Evolutionary conservation across 2,797 vertebrate genomes (phyloP).

Genomic region (Cynodonichthys magdalenae): DNA sequence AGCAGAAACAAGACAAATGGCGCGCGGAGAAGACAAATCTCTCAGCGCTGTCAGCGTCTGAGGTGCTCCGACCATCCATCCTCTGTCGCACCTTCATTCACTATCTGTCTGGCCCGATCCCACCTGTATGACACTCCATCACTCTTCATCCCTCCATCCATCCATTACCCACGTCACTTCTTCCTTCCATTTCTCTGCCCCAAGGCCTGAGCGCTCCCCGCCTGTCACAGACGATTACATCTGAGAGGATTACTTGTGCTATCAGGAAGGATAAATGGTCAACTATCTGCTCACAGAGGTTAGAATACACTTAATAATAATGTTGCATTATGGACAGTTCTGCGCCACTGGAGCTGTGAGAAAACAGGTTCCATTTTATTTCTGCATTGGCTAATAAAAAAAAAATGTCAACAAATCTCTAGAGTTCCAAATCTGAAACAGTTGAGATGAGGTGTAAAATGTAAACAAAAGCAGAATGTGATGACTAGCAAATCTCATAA

Average conservation of each 20-base stretch:
- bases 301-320: conserved; percentile 46
- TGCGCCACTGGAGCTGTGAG: background rate
- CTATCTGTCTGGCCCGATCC: conserved; percentile 71
- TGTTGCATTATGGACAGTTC: background rate
- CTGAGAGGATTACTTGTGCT: conserved; percentile 63
- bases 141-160: conserved; percentile 73
- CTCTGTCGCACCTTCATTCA: conserved; percentile 63
- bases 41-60: conserved; percentile 59
- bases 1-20: conserved; percentile 64
- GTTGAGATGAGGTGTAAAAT: too few relatives aligned
- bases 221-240: conserved; percentile 69
- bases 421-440: too few relatives aligned
- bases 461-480: too few relatives aligned
- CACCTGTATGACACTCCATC: conserved; percentile 76
- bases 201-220: conserved; percentile 69
- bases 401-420: background rate
- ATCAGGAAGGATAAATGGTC: conserved; percentile 52
- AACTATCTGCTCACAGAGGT: conserved; percentile 39
- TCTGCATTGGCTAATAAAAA: conserved; percentile 5
- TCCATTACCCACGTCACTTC: conserved; percentile 72
- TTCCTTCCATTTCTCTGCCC: conserved; percentile 68
- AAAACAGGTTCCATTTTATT: background rate
- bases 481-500: too few relatives aligned
- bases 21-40: conserved; percentile 68
- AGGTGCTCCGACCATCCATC: conserved; percentile 66